Evolutionary conservation across 2,797 vertebrate genomes (phyloP), one percentile per base, ranked within the genome.

Genomic region (Limosa lapponica): DNA sequence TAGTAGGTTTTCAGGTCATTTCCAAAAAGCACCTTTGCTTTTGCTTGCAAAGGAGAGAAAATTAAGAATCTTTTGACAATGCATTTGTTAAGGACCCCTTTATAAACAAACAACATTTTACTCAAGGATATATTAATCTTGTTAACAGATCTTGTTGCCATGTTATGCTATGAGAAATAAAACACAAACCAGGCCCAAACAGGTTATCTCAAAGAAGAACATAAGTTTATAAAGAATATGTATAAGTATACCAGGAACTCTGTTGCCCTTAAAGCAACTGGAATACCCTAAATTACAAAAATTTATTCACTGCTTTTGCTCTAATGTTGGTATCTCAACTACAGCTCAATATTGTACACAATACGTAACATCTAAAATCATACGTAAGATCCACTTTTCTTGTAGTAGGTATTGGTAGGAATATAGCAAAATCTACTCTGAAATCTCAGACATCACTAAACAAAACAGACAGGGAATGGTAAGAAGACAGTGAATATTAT

Each of bases 11-110:
- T 94, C 16, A 36, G 43, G 82, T 94, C 24, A 64, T 92, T 95
- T 95, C 59, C 46, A 72, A 28, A 73, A 89, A 30, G 3, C 4
- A 67, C 20, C 48, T 89, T 70, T 91, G 39, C 13, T 92, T 93
- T 81, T 89, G 37, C 78, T 73, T 72, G 49, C 7, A 74, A 95
- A 95, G 54, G 81, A 84, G 78, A 58, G 81, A 96, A 94, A 82
- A 78, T 57, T 79, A 36, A 80, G 13, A 91, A 8, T 79, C 19
- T 37, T 78, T 82, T 80, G 64, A 84, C 5, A 8, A 24, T 22
- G 39, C 16, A 44, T 94, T 95, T 90, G 34, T 95, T 89, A 89
- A 92, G 84, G 59, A 61, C 16, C 3, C 37, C 83, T 87, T 82
- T 57, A 73, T 46, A 85, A 91, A 93, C 14, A 87, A 88, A 79